These are phyloP conservation scores for Mesoclemmys tuberculata DNA, from an alignment of 2,113 vertebrate species.

Conservation along the genomic window DNA sequence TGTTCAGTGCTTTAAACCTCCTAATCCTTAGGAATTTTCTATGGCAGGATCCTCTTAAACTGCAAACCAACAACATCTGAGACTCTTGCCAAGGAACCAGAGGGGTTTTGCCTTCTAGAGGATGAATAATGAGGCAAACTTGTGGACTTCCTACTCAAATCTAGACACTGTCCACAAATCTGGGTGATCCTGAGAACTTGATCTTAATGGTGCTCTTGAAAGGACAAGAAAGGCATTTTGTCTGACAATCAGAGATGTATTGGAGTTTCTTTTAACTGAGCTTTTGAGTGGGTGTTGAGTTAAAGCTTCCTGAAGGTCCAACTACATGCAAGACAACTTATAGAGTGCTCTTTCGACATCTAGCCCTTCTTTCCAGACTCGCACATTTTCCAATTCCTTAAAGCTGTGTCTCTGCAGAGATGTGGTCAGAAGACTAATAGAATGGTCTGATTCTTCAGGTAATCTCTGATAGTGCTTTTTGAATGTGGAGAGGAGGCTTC, in stretches of 20 bases:
- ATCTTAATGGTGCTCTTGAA: neutral
- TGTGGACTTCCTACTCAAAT: neutral
- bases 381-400: neutral
- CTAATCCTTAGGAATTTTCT: neutral
- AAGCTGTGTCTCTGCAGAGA: neutral
- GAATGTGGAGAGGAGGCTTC: no score
- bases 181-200: neutral
- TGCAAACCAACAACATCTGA: neutral
- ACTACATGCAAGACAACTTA: neutral
- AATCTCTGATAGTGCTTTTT: neutral
- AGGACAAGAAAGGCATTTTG: neutral
- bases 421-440: no score
- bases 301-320: neutral
- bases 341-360: neutral
- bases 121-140: neutral
- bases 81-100: neutral
- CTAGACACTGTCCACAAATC: fast-evolving
- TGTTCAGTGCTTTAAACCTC: neutral
- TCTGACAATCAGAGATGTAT: neutral
- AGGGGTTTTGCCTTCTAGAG: neutral
- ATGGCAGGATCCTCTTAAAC: neutral
- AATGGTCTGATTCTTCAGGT: neutral
- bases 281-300: neutral
- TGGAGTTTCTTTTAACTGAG: neutral
- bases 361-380: neutral